A percentile compares a stretch with the other conserved stretches of the same genome.
phyloP scores from a whole-genome alignment of 1,140 invertebrate genomes.

The Calliopsis andreniformis region DNA sequence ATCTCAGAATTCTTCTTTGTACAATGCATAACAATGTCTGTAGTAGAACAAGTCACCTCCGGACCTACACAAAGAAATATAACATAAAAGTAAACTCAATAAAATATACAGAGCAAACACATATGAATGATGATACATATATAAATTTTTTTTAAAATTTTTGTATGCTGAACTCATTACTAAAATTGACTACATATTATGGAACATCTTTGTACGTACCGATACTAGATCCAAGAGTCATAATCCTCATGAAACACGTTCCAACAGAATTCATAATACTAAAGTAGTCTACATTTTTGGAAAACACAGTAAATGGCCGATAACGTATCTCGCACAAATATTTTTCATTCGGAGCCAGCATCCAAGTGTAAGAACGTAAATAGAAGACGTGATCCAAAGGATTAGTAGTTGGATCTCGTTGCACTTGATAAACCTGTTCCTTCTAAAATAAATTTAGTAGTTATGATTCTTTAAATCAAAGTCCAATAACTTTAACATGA shows the following conservation, averaged over 20 bases:
- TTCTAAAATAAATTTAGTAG: conserved; percentile 44
- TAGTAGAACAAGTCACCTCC: conserved; percentile 14
- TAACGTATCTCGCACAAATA: conserved; percentile 67
- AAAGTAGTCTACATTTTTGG: conserved; percentile 71
- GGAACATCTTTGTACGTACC: conserved; percentile 46
- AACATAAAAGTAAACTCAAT: conserved; percentile 9
- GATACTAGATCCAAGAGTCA: conserved; percentile 53
- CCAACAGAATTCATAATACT: conserved; percentile 54
- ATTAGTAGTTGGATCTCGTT: conserved; percentile 68
- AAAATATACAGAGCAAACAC: neutral
- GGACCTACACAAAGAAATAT: conserved; percentile 27
- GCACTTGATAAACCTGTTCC: conserved; percentile 60
- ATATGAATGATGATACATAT: neutral
- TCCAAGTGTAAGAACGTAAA: conserved; percentile 67
- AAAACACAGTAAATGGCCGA: conserved; percentile 49
- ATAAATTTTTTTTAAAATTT: no score
- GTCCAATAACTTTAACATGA: no score
- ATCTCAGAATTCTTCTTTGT: conserved; percentile 8
- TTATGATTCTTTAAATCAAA: neutral
- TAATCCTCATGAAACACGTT: conserved; percentile 42
- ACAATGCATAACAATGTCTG: conserved; percentile 39
- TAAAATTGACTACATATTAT: no score
- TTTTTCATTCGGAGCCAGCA: conserved; percentile 50
- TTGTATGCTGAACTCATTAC: no score
- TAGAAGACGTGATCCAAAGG: conserved; percentile 71